phyloP scores from a whole-genome alignment of 2,888 invertebrate species.

The Drosophila ochracea region DNA sequence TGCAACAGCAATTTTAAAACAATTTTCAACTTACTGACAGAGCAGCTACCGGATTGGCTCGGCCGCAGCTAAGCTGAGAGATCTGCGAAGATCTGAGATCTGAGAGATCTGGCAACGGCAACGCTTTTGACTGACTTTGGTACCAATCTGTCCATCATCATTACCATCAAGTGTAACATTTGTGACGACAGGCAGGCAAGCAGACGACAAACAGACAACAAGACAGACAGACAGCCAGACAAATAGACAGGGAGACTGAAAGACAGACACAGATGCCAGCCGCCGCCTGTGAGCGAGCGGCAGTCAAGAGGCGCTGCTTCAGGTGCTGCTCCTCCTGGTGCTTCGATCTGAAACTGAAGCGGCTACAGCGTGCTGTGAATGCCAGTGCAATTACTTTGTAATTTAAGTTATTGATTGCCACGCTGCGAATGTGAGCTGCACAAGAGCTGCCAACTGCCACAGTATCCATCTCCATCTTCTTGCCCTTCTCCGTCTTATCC shows the following conservation, averaged over 20 bases:
- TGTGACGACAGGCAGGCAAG: conserved; percentile 79
- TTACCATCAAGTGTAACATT: conserved; percentile 83
- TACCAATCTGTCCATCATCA: conserved; percentile 85
- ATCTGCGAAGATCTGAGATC: conserved; percentile 45
- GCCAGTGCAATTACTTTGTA: conserved; percentile 84
- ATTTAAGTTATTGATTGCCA: conserved; percentile 85
- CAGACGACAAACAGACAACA: conserved; percentile 54
- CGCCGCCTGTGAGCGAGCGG: conserved; percentile 41
- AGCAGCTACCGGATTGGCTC: conserved; percentile 77
- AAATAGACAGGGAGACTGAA: conserved; percentile 18
- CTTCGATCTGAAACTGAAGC: conserved; percentile 51
- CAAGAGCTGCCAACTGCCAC: conserved; percentile 51
- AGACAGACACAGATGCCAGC: conserved; percentile 35
- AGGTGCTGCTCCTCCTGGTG: conserved; percentile 27
- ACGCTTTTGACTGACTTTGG: conserved; percentile 83
- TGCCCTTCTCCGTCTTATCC: conserved; percentile 15
- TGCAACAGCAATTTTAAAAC: conserved; percentile 84
- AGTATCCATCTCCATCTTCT: conserved; percentile 18
- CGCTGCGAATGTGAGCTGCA: conserved; percentile 70
- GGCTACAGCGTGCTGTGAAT: conserved; percentile 79
- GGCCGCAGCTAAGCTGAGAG: conserved; percentile 66
- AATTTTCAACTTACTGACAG: conserved; percentile 85
- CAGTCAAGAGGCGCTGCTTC: conserved; percentile 36
- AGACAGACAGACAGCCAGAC: conserved; percentile 25
- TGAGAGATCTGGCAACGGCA: conserved; percentile 57